A percentile compares a stretch with the other conserved stretches of the same genome.
Evolutionary conservation across 2,888 invertebrate genomes (phyloP).

Genomic region (Cryptus viduatorius): DNA sequence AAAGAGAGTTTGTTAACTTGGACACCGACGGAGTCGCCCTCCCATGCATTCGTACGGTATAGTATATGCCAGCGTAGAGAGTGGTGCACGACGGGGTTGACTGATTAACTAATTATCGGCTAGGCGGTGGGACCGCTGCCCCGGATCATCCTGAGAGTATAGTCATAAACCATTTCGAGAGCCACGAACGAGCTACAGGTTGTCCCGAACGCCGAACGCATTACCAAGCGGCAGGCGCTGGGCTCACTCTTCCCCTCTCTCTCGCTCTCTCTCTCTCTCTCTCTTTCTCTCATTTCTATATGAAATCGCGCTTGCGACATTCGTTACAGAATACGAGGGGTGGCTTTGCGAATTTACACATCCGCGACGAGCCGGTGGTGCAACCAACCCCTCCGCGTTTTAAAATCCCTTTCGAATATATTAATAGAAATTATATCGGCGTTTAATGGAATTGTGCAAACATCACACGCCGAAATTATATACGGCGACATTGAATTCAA

Average conservation of each 20-base stretch:
- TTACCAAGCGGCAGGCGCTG: constrained; percentile 30
- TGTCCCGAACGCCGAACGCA: constrained; percentile 61
- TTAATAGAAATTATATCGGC: constrained; percentile 29
- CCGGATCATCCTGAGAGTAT: constrained; percentile 70
- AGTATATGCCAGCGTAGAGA: constrained; percentile 19
- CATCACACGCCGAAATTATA: neutral
- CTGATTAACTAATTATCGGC: constrained; percentile 78
- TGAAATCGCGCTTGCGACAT: constrained; percentile 19
- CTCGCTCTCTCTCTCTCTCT: neutral
- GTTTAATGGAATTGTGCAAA: constrained; percentile 35
- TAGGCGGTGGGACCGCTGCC: constrained; percentile 68
- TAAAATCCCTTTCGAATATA: constrained; percentile 38
- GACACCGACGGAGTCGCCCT: constrained; percentile 41
- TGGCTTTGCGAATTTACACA: constrained; percentile 60
- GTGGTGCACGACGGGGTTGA: constrained; percentile 69
- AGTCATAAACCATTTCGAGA: constrained; percentile 70
- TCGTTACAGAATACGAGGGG: constrained; percentile 42
- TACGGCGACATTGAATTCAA: neutral
- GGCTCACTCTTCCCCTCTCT: constrained; percentile 6
- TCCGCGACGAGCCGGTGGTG: constrained; percentile 31
- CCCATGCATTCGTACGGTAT: constrained; percentile 28
- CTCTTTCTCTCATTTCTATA: no score
- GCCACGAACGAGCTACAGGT: constrained; percentile 65
- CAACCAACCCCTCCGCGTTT: neutral
- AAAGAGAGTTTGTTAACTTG: constrained; percentile 58